Percentiles rank a stretch among this genome's conserved stretches.
Conservation (phyloP, 1,140 invertebrate species). For the Trialeurodes vaporariorum region DNA sequence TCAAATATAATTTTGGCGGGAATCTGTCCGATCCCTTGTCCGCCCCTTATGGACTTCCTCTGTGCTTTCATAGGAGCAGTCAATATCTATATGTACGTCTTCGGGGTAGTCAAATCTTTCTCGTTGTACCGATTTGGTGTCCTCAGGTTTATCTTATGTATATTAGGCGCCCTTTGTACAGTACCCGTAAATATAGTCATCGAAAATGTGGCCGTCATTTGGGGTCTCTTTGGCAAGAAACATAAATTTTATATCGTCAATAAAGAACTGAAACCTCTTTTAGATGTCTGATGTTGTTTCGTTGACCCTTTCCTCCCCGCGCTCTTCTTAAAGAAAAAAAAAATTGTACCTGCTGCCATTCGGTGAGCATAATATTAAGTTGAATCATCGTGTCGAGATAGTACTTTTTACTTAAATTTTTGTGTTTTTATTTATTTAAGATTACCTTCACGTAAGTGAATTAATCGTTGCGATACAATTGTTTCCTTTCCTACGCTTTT, state of each 20-base stretch:
- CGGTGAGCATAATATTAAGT: too few species aligned
- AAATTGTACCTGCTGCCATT: too few species aligned
- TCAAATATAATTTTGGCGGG: constrained; percentile 76
- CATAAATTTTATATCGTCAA: constrained; percentile 93
- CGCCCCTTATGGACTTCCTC: constrained; percentile 65
- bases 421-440: too few species aligned
- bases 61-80: constrained; percentile 83
- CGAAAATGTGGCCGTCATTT: constrained; percentile 87
- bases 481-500: too few species aligned
- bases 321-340: too few species aligned
- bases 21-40: constrained; percentile 77
- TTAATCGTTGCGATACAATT: too few species aligned
- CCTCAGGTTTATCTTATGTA: constrained; percentile 62
- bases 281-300: constrained; percentile 18
- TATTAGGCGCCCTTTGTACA: constrained; percentile 71
- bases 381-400: too few species aligned
- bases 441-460: too few species aligned
- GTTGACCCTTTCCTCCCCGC: too few species aligned
- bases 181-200: constrained; percentile 87
- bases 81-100: constrained; percentile 92
- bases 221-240: constrained; percentile 83
- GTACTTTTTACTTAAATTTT: too few species aligned
- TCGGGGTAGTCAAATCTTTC: constrained; percentile 91
- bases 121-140: constrained; percentile 74
- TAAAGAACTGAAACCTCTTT: constrained; percentile 47